Conservation (phyloP, 2,113 vertebrate genomes). For the Phoenicopterus ruber region DNA sequence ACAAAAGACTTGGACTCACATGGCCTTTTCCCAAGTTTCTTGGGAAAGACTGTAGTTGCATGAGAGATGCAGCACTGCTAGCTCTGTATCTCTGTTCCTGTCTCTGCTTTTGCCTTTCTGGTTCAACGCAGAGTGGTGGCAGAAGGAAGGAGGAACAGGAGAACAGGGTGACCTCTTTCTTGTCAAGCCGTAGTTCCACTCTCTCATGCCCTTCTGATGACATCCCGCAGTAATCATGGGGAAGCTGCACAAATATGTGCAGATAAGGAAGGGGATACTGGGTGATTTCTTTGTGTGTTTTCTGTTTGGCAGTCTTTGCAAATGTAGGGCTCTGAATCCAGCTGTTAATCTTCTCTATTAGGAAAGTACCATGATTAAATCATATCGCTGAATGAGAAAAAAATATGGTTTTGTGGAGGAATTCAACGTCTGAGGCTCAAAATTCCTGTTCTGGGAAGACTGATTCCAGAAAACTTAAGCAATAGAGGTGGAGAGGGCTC, state of each 20-base stretch:
- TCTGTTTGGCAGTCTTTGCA: not conserved
- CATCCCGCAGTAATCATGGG: not conserved
- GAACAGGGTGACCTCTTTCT: not conserved
- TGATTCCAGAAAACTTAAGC: slow-evolving; percentile 4
- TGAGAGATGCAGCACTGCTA: not conserved
- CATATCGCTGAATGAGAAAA: not conserved
- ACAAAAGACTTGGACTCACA: not conserved
- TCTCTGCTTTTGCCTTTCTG: not conserved
- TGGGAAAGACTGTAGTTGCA: not conserved
- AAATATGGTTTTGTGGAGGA: not conserved
- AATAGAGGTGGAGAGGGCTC: not conserved
- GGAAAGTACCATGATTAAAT: not conserved
- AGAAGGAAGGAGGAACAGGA: not conserved
- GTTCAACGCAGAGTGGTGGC: not conserved
- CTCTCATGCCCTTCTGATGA: not conserved
- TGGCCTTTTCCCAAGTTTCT: not conserved
- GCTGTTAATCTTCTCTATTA: not conserved
- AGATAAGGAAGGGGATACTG: not conserved
- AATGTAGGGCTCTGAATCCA: not conserved
- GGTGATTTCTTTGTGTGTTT: not conserved
- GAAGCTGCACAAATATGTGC: not conserved
- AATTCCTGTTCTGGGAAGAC: slow-evolving; percentile 2
- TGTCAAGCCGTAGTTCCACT: not conserved
- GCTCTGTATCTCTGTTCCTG: not conserved
- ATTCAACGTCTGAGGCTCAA: not conserved